Percentiles rank a stretch among this genome's conserved stretches.
Evolutionary conservation across 2,797 vertebrate genomes (phyloP).

Genomic region (Cephalopachus bancanus): DNA sequence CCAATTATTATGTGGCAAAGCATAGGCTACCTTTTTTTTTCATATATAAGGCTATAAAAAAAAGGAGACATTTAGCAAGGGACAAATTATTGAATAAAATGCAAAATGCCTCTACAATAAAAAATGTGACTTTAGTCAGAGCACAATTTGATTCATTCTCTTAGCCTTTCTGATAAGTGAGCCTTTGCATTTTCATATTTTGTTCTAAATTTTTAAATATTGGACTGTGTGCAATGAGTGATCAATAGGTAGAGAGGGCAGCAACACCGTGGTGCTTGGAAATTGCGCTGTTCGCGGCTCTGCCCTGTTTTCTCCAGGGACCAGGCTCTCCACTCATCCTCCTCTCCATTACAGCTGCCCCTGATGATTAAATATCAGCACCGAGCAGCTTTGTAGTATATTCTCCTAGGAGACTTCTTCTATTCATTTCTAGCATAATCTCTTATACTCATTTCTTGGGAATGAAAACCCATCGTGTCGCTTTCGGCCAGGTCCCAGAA

Average conservation of each 20-base stretch:
- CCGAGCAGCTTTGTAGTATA: constrained; percentile 86
- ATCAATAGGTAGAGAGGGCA: constrained; percentile 83
- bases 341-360: constrained; percentile 87
- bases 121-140: constrained; percentile 84
- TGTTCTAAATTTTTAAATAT: constrained; percentile 84
- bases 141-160: constrained; percentile 85
- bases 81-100: constrained; percentile 83
- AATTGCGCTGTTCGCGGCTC: constrained; percentile 82
- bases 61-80: constrained; percentile 87
- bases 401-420: constrained; percentile 87
- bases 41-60: constrained; percentile 83
- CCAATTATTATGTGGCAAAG: constrained; percentile 75
- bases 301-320: constrained; percentile 81
- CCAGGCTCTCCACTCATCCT: constrained; percentile 77
- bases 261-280: constrained; percentile 76
- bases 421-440: constrained; percentile 89
- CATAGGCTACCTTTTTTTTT: constrained; percentile 79
- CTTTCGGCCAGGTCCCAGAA: constrained; percentile 87
- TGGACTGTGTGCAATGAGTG: constrained; percentile 80
- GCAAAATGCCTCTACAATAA: constrained; percentile 87
- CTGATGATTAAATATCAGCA: constrained; percentile 89
- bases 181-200: constrained; percentile 86
- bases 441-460: constrained; percentile 89
- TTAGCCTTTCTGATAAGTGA: constrained; percentile 86
- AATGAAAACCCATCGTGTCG: constrained; percentile 88